Conservation (phyloP, 2,797 vertebrate species). For the Chaetodon trifasciatus region DNA sequence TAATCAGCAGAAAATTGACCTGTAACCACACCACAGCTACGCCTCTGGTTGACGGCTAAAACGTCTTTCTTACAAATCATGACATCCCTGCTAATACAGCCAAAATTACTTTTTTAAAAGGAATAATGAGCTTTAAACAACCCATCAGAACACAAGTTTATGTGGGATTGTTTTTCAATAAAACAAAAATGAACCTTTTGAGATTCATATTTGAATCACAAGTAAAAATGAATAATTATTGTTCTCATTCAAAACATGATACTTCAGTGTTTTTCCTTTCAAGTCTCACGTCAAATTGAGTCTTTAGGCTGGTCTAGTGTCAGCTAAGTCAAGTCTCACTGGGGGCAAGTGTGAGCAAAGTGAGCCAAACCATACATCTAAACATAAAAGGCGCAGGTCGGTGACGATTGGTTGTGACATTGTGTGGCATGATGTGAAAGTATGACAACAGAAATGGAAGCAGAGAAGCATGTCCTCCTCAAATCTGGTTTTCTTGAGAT, state of each 20-base stretch:
- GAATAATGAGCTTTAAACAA: neutral
- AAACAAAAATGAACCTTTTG: neutral
- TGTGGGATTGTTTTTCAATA: neutral
- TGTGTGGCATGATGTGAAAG: constrained; percentile 9
- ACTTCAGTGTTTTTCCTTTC: neutral
- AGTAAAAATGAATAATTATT: neutral
- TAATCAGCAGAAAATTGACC: constrained; percentile 1
- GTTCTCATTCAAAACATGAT: neutral
- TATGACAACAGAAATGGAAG: constrained; percentile 5
- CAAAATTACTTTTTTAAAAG: neutral
- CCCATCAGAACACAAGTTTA: neutral
- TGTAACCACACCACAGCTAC: neutral
- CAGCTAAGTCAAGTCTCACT: neutral
- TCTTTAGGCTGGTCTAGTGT: neutral
- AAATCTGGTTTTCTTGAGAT: constrained; percentile 5
- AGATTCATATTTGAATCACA: neutral
- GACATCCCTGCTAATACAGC: neutral
- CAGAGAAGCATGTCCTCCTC: neutral
- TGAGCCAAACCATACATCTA: constrained; percentile 16
- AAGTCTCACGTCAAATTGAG: neutral
- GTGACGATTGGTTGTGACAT: neutral
- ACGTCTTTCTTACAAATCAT: neutral
- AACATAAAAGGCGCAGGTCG: constrained; percentile 23
- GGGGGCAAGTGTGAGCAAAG: neutral
- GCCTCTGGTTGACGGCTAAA: neutral